These are phyloP conservation scores for Tuta absoluta DNA, from an alignment of 2,888 invertebrate species.

Conservation along the genomic window DNA sequence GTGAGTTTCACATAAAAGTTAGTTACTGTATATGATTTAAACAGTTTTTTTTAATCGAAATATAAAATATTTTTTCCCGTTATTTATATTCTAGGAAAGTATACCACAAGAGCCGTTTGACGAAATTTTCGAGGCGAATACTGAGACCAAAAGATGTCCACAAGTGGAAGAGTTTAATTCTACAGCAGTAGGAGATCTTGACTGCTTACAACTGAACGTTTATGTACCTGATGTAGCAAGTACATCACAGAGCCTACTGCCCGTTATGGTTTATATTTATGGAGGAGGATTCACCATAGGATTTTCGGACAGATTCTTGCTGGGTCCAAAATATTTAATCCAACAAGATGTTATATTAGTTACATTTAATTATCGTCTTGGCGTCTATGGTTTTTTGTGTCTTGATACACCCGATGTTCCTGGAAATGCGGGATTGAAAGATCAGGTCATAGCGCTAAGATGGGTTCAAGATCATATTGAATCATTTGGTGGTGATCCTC, in stretches of 20 bases:
- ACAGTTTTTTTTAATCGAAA: background rate
- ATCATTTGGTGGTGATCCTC: slow-evolving; percentile 36
- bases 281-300: slow-evolving; percentile 37
- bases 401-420: slow-evolving; percentile 37
- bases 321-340: slow-evolving; percentile 40
- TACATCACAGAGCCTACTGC: slow-evolving; percentile 25
- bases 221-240: slow-evolving; percentile 36
- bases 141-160: slow-evolving; percentile 48
- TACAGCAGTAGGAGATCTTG: slow-evolving; percentile 39
- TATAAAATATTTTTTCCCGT: background rate
- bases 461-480: slow-evolving; percentile 39
- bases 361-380: slow-evolving; percentile 39
- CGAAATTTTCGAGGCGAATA: slow-evolving; percentile 43
- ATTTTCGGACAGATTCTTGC: slow-evolving; percentile 29
- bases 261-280: slow-evolving; percentile 39
- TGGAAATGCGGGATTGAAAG: slow-evolving; percentile 40
- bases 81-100: slow-evolving; percentile 3
- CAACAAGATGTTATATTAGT: slow-evolving; percentile 41
- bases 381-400: slow-evolving; percentile 41
- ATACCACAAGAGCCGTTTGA: slow-evolving; percentile 35
- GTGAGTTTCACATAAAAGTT: slow-evolving; percentile 39
- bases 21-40: background rate
- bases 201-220: slow-evolving; percentile 47
- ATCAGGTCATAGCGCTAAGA: slow-evolving; percentile 36
- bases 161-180: slow-evolving; percentile 43